phyloP scores from a whole-genome alignment of 1,140 invertebrate genomes.

The Bilobella aurantiaca region DNA sequence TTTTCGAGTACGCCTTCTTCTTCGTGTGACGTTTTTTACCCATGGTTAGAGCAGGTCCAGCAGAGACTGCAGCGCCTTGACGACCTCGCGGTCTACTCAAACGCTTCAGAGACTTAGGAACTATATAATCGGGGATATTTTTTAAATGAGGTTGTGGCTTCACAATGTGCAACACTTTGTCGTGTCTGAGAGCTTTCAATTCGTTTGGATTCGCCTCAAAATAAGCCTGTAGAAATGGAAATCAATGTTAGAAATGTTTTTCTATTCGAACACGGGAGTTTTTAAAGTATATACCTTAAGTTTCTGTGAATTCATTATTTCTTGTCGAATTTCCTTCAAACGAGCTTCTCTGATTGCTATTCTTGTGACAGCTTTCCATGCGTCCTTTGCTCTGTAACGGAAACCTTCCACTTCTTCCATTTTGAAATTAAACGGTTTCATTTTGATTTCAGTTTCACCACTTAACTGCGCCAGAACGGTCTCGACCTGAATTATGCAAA shows the following conservation, averaged over 20 bases:
- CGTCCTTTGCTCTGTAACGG: constrained; percentile 84
- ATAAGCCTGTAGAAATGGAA: constrained; percentile 53
- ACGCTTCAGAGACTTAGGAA: constrained; percentile 62
- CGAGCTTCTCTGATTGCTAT: constrained; percentile 85
- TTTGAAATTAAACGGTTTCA: constrained; percentile 74
- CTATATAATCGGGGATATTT: constrained; percentile 88
- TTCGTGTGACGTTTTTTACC: background rate
- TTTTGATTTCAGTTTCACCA: constrained; percentile 24
- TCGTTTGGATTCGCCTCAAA: constrained; percentile 93
- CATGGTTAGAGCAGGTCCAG: background rate
- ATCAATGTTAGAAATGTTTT: background rate
- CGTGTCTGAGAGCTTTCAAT: constrained; percentile 75
- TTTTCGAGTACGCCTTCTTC: too few species aligned
- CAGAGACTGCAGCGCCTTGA: constrained; percentile 10
- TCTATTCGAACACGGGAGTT: background rate
- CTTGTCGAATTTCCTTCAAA: constrained; percentile 88
- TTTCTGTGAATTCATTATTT: constrained; percentile 86
- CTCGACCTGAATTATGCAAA: constrained; percentile 21
- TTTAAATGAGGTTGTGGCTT: constrained; percentile 72
- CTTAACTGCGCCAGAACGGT: constrained; percentile 23
- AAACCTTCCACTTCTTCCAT: constrained; percentile 93
- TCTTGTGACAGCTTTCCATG: constrained; percentile 82
- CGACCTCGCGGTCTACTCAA: constrained; percentile 41
- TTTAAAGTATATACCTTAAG: constrained; percentile 63
- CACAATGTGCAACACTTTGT: constrained; percentile 80